phyloP scores from a whole-genome alignment of 64 coral and sea anemone species.

The Exaiptasia diaphana region DNA sequence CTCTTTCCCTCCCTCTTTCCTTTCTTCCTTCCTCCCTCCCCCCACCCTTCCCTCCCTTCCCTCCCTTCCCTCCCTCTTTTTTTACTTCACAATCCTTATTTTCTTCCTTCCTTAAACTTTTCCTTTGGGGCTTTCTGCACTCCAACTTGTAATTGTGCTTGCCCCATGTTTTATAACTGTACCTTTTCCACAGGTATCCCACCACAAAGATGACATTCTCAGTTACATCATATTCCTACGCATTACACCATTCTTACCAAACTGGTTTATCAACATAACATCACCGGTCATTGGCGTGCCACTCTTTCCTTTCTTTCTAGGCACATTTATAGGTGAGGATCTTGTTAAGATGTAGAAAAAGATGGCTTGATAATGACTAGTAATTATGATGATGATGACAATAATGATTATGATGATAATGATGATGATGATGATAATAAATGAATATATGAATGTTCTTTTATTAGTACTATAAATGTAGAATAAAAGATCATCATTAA shows the following conservation, averaged over 20 bases:
- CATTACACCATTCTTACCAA: slow-evolving; percentile 95
- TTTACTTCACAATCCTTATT: too few relatives aligned
- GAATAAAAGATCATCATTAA: too few relatives aligned
- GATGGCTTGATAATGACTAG: too few relatives aligned
- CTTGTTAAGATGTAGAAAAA: too few relatives aligned
- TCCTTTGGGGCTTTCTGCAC: not conserved
- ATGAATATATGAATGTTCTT: too few relatives aligned
- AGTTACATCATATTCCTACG: slow-evolving; percentile 95
- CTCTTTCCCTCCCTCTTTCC: not conserved
- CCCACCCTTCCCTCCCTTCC: not conserved
- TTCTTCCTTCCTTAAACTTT: not conserved
- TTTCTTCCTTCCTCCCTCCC: not conserved
- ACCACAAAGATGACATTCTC: slow-evolving; percentile 86
- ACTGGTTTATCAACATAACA: slow-evolving; percentile 97
- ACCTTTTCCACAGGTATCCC: slow-evolving; percentile 62
- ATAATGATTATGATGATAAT: too few relatives aligned
- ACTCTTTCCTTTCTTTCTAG: slow-evolving; percentile 79
- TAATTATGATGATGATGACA: too few relatives aligned
- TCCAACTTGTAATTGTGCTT: not conserved
- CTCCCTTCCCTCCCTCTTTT: not conserved
- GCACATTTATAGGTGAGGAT: slow-evolving; percentile 81
- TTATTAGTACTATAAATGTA: too few relatives aligned
- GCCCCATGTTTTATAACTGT: not conserved
- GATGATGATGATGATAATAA: too few relatives aligned
- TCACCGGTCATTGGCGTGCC: slow-evolving; percentile 94